Percentiles rank a stretch among this genome's conserved stretches.
Conservation (phyloP, 2,797 vertebrate species). For the Orestias chungarensis region DNA sequence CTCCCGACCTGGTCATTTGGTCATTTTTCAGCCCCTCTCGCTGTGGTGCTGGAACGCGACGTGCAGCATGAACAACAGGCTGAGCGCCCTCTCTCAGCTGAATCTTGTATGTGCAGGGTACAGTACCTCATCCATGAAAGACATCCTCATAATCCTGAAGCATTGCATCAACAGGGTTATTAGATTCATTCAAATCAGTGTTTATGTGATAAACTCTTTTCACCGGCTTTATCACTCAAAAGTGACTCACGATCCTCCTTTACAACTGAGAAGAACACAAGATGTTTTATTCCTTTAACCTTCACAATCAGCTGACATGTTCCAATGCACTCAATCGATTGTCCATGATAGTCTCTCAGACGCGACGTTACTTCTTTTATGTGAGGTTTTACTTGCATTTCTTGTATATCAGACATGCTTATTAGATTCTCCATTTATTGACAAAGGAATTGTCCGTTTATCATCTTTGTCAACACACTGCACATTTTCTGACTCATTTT, state of each 20-base stretch:
- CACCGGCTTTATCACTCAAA: neutral
- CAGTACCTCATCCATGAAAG: neutral
- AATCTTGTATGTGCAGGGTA: neutral
- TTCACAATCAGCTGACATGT: no score
- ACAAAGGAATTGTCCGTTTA: no score
- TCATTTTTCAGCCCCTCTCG: neutral
- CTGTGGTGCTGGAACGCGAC: neutral
- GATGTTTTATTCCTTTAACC: neutral
- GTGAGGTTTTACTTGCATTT: no score
- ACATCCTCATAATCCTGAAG: neutral
- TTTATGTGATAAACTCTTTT: neutral
- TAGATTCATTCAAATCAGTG: neutral
- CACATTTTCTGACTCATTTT: neutral
- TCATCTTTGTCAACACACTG: neutral
- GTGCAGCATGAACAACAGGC: neutral
- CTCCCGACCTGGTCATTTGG: neutral
- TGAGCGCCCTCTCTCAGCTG: neutral
- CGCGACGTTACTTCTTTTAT: neutral
- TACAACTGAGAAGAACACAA: neutral
- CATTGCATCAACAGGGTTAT: neutral
- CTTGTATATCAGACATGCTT: no score
- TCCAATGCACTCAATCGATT: no score
- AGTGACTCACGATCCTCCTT: neutral
- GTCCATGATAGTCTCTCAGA: no score
- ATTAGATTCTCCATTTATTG: neutral